These are phyloP conservation scores for Cossypha polioptera DNA, from an alignment of 2,797 vertebrate genomes.

Conservation along the genomic window DNA sequence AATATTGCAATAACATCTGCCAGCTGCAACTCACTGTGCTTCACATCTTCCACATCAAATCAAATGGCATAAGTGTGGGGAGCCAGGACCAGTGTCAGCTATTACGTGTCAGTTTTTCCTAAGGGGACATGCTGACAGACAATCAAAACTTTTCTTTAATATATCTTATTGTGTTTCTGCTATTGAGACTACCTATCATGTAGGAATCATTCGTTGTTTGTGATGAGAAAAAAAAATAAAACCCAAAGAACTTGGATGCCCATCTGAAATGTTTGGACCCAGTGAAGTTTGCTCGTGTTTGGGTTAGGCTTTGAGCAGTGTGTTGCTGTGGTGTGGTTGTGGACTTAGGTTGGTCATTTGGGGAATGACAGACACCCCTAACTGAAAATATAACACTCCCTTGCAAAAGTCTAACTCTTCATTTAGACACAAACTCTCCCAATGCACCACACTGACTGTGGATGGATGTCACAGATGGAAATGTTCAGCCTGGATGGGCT, in stretches of 20 bases:
- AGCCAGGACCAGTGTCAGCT: conserved; percentile 43
- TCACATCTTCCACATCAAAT: conserved; percentile 48
- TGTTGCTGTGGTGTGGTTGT: neutral
- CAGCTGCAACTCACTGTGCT: conserved; percentile 40
- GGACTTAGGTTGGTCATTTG: neutral
- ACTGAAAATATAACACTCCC: neutral
- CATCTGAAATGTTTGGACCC: neutral
- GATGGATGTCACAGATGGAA: conserved; percentile 6
- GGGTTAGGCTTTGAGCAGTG: neutral
- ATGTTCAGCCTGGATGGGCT: neutral
- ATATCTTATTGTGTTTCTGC: conserved; percentile 12
- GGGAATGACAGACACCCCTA: neutral
- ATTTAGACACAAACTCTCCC: neutral
- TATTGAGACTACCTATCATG: conserved; percentile 27
- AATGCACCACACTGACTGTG: neutral
- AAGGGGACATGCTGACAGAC: conserved; percentile 51
- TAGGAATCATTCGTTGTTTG: neutral
- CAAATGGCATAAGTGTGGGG: conserved; percentile 12
- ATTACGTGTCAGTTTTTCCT: conserved; percentile 59
- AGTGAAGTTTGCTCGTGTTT: neutral
- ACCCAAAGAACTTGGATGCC: neutral
- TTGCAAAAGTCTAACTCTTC: neutral
- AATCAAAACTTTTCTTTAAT: conserved; percentile 61
- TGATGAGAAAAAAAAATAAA: conserved; percentile 7
- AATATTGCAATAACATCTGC: conserved; percentile 56